Conservation (phyloP, 2,888 invertebrate species). For the Bruchidius siliquastri region DNA sequence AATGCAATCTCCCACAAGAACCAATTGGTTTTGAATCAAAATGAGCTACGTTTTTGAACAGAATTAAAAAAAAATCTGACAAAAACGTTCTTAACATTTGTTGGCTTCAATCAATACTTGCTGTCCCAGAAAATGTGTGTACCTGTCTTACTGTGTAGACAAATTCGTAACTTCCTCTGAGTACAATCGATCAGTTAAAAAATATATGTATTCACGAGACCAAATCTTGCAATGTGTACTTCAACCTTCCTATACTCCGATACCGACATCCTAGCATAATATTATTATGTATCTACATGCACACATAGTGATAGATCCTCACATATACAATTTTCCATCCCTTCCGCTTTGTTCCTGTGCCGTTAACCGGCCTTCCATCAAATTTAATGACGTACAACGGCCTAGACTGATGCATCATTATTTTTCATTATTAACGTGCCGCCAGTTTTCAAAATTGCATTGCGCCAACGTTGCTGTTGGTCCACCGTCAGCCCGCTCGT, state of each 20-base stretch:
- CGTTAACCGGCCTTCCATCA: slow-evolving; percentile 41
- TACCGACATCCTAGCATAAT: not conserved
- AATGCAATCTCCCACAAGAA: too few species aligned
- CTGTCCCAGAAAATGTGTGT: too few species aligned
- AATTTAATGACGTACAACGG: slow-evolving; percentile 45
- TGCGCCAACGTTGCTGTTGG: slow-evolving; percentile 25
- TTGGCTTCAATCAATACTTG: too few species aligned
- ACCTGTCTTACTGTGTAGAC: too few species aligned
- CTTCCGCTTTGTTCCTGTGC: slow-evolving; percentile 19
- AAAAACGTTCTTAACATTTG: too few species aligned
- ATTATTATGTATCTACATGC: not conserved
- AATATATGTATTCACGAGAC: not conserved
- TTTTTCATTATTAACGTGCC: slow-evolving; percentile 47
- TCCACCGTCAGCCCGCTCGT: not conserved
- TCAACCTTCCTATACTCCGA: not conserved
- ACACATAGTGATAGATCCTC: not conserved
- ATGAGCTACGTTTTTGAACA: too few species aligned
- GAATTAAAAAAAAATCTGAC: too few species aligned
- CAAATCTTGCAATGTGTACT: not conserved
- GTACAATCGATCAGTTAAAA: too few species aligned
- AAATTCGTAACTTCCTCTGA: too few species aligned
- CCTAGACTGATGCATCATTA: slow-evolving; percentile 46
- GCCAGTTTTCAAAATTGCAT: slow-evolving; percentile 46
- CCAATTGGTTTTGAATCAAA: too few species aligned
- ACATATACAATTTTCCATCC: slow-evolving; percentile 8